Percentiles rank a stretch among this genome's conserved stretches.
These are phyloP conservation scores for Leucophenga maculata DNA, from an alignment of 2,888 invertebrate genomes.

Conservation along the genomic window DNA sequence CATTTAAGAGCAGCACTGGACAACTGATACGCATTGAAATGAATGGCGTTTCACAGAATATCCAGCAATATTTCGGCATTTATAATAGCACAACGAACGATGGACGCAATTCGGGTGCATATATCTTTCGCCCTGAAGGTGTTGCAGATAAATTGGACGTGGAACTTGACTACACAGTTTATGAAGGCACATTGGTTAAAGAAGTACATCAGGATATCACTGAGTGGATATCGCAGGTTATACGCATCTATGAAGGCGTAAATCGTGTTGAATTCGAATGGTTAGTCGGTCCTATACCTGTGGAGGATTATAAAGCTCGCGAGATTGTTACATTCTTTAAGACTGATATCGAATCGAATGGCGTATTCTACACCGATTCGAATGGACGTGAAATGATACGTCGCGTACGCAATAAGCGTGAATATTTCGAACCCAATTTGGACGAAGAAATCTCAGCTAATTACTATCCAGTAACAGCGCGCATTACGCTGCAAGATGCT, in stretches of 20 bases:
- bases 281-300: slow-evolving; percentile 84
- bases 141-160: slow-evolving; percentile 45
- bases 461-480: slow-evolving; percentile 93
- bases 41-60: slow-evolving; percentile 58
- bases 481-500: slow-evolving; percentile 80
- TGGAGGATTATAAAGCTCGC: slow-evolving; percentile 80
- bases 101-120: slow-evolving; percentile 90
- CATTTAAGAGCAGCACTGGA: slow-evolving; percentile 51
- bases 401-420: slow-evolving; percentile 78
- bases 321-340: slow-evolving; percentile 86
- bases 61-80: slow-evolving; percentile 79
- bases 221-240: slow-evolving; percentile 82
- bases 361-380: slow-evolving; percentile 91
- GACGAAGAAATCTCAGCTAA: slow-evolving; percentile 86
- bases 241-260: slow-evolving; percentile 79
- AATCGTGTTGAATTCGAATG: slow-evolving; percentile 81
- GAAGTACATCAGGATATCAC: slow-evolving; percentile 77
- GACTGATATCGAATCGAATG: slow-evolving; percentile 77
- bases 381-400: slow-evolving; percentile 91
- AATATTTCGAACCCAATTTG: slow-evolving; percentile 81
- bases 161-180: slow-evolving; percentile 53
- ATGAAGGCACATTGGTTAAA: slow-evolving; percentile 78
- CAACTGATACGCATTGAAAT: slow-evolving; percentile 54
- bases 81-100: slow-evolving; percentile 82
- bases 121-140: slow-evolving; percentile 85